These are phyloP conservation scores for Eriosoma lanigerum DNA, from an alignment of 1,140 invertebrate species.

Conservation along the genomic window DNA sequence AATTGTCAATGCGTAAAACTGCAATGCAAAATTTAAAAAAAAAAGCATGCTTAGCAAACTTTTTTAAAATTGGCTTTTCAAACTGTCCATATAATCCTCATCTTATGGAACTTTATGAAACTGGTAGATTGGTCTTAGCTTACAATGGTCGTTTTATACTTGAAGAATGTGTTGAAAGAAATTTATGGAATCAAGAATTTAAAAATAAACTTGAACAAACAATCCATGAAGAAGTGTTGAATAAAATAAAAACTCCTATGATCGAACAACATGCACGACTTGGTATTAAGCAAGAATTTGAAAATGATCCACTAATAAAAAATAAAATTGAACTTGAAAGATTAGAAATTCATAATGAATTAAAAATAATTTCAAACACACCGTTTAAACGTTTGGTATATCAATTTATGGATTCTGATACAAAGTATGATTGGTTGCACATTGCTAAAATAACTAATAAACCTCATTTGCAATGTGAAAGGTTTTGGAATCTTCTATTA, in stretches of 20 bases:
- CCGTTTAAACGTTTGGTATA: conserved; percentile 27
- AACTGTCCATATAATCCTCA: conserved; percentile 38
- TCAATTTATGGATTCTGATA: conserved; percentile 40
- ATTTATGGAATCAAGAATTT: conserved; percentile 42
- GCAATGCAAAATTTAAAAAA: background rate
- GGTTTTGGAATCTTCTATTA: conserved; percentile 37
- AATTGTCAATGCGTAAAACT: background rate
- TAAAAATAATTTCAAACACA: conserved; percentile 11
- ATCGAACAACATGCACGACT: conserved; percentile 12
- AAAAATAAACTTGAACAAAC: conserved; percentile 43
- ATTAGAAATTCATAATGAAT: conserved; percentile 24
- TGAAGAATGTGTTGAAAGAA: conserved; percentile 41
- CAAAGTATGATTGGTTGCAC: conserved; percentile 40
- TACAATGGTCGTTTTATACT: conserved; percentile 35
- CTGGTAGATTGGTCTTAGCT: conserved; percentile 11
- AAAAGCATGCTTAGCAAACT: conserved; percentile 26
- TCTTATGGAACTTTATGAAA: conserved; percentile 18
- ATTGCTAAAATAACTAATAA: conserved; percentile 39
- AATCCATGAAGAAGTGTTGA: conserved; percentile 29
- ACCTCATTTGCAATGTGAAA: conserved; percentile 35
- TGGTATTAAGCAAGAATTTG: background rate
- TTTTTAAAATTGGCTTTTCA: conserved; percentile 41
- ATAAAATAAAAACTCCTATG: conserved; percentile 44
- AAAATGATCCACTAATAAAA: background rate
- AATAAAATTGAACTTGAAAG: conserved; percentile 42